phyloP scores from a whole-genome alignment of 2,113 vertebrate genomes.

The Urocynchramus pylzowi region DNA sequence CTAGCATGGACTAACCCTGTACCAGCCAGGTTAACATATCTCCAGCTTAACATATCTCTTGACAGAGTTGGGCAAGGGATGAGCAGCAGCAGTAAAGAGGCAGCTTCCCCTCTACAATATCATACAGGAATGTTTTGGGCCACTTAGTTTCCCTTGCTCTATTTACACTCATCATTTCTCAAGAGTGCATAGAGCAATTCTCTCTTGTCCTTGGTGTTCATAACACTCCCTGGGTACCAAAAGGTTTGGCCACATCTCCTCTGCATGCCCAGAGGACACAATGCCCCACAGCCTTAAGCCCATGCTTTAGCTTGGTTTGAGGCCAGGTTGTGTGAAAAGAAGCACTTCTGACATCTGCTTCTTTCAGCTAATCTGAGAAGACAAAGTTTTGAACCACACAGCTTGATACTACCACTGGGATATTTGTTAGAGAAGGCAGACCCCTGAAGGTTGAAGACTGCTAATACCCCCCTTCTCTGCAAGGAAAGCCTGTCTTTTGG shows the following conservation, averaged over 20 bases:
- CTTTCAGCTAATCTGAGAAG: not conserved
- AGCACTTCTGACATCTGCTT: not conserved
- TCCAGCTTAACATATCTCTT: not conserved
- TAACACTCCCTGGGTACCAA: not conserved
- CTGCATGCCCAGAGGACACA: accelerated
- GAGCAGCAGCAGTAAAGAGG: not conserved
- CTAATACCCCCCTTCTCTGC: not conserved
- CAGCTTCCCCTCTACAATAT: not conserved
- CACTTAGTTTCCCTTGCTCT: not conserved
- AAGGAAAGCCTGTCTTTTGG: not conserved
- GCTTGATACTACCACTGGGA: not conserved
- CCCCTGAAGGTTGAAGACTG: not conserved
- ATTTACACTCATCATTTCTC: not conserved
- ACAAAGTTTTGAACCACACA: not conserved
- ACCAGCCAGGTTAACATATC: not conserved
- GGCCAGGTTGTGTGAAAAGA: not conserved
- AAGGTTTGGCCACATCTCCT: not conserved
- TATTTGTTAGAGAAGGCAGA: not conserved
- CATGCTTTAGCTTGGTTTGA: not conserved
- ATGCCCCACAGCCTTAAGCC: too few relatives aligned
- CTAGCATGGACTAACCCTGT: not conserved
- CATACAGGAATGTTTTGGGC: not conserved
- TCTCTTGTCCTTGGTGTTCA: not conserved
- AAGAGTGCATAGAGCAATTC: not conserved
- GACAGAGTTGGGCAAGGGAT: accelerated